Evolutionary conservation across 2,797 vertebrate species (phyloP).

Genomic region (Amniataba percoides): DNA sequence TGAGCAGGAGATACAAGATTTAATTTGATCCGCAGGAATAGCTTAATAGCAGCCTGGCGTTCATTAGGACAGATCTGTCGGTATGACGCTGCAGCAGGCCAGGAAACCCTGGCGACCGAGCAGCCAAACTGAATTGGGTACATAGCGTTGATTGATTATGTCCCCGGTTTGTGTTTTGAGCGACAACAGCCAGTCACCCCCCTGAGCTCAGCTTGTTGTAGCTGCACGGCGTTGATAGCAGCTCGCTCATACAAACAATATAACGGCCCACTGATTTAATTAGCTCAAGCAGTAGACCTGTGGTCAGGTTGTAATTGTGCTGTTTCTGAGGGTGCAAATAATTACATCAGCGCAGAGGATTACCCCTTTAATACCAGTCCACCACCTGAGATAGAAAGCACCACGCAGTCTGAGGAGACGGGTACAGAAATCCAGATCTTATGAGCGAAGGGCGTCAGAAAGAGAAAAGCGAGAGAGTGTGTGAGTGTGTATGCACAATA

Average conservation of each 20-base stretch:
- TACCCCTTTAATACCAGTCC: conserved; percentile 6
- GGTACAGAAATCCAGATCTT: conserved; percentile 19
- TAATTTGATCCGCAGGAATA: conserved; percentile 73
- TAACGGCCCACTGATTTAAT: conserved; percentile 73
- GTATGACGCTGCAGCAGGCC: conserved; percentile 25
- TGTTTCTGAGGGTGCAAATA: conserved; percentile 34
- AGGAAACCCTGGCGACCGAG: conserved; percentile 30
- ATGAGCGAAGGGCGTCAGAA: conserved; percentile 7
- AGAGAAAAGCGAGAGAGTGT: background rate
- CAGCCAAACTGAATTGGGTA: conserved; percentile 21
- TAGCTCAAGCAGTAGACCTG: conserved; percentile 58
- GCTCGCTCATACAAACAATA: conserved; percentile 56
- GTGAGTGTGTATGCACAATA: background rate
- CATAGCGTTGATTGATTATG: conserved; percentile 55
- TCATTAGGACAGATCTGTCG: conserved; percentile 56
- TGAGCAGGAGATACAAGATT: conserved; percentile 67
- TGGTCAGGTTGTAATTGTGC: conserved; percentile 55
- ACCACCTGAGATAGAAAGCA: conserved; percentile 28
- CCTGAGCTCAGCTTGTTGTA: conserved; percentile 33
- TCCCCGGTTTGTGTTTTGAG: conserved; percentile 55
- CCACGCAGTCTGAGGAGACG: conserved; percentile 11
- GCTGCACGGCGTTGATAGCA: conserved; percentile 26
- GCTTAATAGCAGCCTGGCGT: conserved; percentile 65
- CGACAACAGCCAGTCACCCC: conserved; percentile 28
- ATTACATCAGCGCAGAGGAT: conserved; percentile 15